A percentile compares a stretch with the other conserved stretches of the same genome.
These are phyloP conservation scores for Arvicanthis niloticus DNA, from an alignment of 2,113 vertebrate species.

Conservation along the genomic window DNA sequence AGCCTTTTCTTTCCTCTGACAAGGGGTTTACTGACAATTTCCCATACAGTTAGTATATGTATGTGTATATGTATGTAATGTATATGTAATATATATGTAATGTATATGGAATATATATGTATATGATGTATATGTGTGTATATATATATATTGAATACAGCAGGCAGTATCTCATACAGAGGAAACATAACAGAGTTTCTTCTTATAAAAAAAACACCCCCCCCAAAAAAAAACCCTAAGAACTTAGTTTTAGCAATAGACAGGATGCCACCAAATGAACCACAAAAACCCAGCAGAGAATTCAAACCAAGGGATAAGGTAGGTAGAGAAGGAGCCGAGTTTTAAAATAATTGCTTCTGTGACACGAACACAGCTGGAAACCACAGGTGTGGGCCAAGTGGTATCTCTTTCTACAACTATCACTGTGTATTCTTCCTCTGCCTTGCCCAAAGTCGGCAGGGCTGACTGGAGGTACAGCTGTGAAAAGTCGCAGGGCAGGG, in stretches of 20 bases:
- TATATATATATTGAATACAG: constrained; percentile 85
- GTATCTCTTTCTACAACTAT: constrained; percentile 96
- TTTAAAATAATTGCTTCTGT: constrained; percentile 85
- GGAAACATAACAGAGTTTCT: constrained; percentile 87
- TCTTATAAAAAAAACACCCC: constrained; percentile 84
- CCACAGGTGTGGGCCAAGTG: constrained; percentile 86
- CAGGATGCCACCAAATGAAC: constrained; percentile 65
- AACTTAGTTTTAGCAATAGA: constrained; percentile 75
- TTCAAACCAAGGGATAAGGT: constrained; percentile 39
- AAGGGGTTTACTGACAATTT: constrained; percentile 92
- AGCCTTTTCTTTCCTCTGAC: constrained; percentile 84
- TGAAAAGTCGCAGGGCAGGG: constrained; percentile 96
- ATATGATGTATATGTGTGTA: too few species aligned
- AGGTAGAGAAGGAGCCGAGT: constrained; percentile 47
- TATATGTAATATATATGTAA: too few species aligned
- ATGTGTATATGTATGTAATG: too few species aligned
- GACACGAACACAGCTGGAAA: constrained; percentile 82
- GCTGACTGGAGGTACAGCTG: constrained; percentile 97
- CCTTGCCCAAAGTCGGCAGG: constrained; percentile 94
- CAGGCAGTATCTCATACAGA: constrained; percentile 88
- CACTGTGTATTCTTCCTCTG: constrained; percentile 98
- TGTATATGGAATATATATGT: too few species aligned
- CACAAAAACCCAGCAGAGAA: constrained; percentile 78
- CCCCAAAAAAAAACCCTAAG: constrained; percentile 79
- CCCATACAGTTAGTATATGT: constrained; percentile 87